Percentiles rank a stretch among this genome's conserved stretches.
Conservation (phyloP, 2,797 vertebrate genomes). For the Lacerta viridis region DNA sequence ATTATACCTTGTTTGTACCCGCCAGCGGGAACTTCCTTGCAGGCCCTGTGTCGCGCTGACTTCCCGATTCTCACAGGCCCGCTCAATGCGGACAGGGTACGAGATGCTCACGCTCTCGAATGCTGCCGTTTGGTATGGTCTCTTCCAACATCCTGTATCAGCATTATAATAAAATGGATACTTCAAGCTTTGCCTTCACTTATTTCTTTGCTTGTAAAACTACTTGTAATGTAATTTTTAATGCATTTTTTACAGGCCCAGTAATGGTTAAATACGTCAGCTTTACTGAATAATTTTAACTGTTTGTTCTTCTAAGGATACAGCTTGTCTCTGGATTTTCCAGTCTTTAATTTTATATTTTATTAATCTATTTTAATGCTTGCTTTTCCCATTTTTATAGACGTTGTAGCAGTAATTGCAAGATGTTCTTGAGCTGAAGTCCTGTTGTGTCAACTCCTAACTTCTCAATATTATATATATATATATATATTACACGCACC, state of each 20-base stretch:
- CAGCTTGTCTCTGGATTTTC: constrained; percentile 99
- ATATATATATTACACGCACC: constrained; percentile 18
- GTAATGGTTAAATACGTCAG: constrained; percentile 97
- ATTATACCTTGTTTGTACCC: constrained; percentile 99
- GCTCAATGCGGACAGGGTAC: constrained; percentile 99
- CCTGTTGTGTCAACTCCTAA: constrained; percentile 93
- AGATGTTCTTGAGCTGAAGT: constrained; percentile 99
- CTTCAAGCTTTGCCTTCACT: constrained; percentile 96
- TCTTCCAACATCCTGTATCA: constrained; percentile 99
- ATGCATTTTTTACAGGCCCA: constrained; percentile 99
- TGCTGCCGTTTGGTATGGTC: constrained; percentile 99
- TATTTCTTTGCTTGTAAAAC: constrained; percentile 93
- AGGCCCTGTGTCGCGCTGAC: constrained; percentile 99
- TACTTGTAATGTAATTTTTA: constrained; percentile 93
- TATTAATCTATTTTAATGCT: constrained; percentile 99
- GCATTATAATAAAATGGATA: constrained; percentile 98
- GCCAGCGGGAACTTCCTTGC: constrained; percentile 99
- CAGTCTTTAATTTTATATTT: constrained; percentile 93
- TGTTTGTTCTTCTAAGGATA: constrained; percentile 99
- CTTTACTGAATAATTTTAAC: constrained; percentile 95
- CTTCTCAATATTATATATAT: constrained; percentile 71
- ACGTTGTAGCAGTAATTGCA: constrained; percentile 93
- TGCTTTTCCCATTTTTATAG: constrained; percentile 98
- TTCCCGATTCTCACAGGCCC: constrained; percentile 99
- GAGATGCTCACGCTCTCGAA: constrained; percentile 99